These are phyloP conservation scores for Scaptomyza graminum DNA, from an alignment of 1,140 invertebrate genomes.

Conservation along the genomic window DNA sequence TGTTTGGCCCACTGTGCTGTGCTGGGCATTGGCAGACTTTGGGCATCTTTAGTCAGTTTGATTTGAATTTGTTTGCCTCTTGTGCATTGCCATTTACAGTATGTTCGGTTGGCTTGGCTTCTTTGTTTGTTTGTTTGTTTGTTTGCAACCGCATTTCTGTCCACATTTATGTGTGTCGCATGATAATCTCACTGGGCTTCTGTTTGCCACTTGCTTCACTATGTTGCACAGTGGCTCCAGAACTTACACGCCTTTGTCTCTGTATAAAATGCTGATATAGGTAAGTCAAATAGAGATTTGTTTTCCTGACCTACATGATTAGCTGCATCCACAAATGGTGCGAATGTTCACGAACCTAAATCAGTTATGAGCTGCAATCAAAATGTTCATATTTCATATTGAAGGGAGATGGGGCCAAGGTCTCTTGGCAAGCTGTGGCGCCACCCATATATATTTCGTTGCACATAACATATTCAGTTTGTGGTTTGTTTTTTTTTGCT, in stretches of 20 bases:
- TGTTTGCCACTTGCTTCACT: constrained; percentile 43
- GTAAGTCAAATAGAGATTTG: constrained; percentile 27
- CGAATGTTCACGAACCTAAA: constrained; percentile 21
- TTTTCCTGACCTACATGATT: constrained; percentile 43
- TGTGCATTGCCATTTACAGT: constrained; percentile 51
- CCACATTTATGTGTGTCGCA: constrained; percentile 52
- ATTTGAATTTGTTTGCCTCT: constrained; percentile 77
- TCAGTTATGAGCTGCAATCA: constrained; percentile 48
- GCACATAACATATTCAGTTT: constrained; percentile 43
- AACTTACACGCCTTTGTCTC: not conserved
- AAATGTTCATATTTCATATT: constrained; percentile 43
- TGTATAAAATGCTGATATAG: not conserved
- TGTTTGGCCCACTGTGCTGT: not conserved
- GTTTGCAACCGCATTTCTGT: constrained; percentile 64
- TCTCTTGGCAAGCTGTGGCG: constrained; percentile 32
- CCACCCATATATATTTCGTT: constrained; percentile 44
- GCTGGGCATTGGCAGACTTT: constrained; percentile 12
- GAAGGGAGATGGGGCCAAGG: not conserved
- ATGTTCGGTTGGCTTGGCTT: constrained; percentile 14
- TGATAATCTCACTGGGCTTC: constrained; percentile 64
- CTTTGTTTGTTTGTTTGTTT: constrained; percentile 58
- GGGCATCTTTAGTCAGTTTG: constrained; percentile 63
- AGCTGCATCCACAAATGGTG: constrained; percentile 28
- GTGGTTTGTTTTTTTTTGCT: not conserved
- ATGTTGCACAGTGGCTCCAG: constrained; percentile 49